Percentiles rank a stretch among this genome's conserved stretches.
Evolutionary conservation across 1,140 invertebrate genomes (phyloP).

Genomic region (Gryllus bimaculatus): DNA sequence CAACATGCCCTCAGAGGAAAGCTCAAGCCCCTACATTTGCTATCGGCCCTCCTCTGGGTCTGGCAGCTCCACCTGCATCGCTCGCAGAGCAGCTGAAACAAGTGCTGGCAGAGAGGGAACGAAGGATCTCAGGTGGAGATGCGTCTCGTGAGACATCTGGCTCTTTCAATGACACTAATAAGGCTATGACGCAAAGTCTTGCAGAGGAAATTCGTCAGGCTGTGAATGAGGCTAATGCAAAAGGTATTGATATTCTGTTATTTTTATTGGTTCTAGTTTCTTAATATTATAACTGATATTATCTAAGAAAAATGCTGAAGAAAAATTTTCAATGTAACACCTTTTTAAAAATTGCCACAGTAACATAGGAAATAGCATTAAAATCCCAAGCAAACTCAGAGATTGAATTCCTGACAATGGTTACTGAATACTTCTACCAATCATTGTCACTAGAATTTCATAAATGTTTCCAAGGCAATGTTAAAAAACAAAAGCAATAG

Average conservation of each 20-base stretch:
- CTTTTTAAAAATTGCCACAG: too few species aligned
- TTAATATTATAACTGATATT: too few species aligned
- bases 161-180: conserved; percentile 50
- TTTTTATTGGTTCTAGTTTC: too few species aligned
- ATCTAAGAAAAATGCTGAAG: too few species aligned
- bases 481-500: too few species aligned
- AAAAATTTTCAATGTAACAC: too few species aligned
- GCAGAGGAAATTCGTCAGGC: conserved; percentile 74
- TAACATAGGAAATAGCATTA: too few species aligned
- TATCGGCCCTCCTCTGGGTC: conserved; percentile 8
- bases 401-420: too few species aligned
- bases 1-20: conserved; percentile 5
- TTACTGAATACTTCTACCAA: too few species aligned
- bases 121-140: conserved; percentile 40
- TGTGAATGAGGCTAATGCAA: conserved; percentile 70
- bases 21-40: conserved; percentile 1
- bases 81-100: conserved; percentile 76
- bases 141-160: conserved; percentile 45
- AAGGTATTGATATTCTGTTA: conserved; percentile 42
- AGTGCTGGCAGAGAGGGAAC: conserved; percentile 64
- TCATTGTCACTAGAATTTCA: too few species aligned
- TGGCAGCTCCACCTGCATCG: conserved; percentile 53
- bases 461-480: too few species aligned
- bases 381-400: too few species aligned
- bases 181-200: conserved; percentile 60